Conservation (phyloP, 1,140 invertebrate genomes). For the Bombus fervidus region DNA sequence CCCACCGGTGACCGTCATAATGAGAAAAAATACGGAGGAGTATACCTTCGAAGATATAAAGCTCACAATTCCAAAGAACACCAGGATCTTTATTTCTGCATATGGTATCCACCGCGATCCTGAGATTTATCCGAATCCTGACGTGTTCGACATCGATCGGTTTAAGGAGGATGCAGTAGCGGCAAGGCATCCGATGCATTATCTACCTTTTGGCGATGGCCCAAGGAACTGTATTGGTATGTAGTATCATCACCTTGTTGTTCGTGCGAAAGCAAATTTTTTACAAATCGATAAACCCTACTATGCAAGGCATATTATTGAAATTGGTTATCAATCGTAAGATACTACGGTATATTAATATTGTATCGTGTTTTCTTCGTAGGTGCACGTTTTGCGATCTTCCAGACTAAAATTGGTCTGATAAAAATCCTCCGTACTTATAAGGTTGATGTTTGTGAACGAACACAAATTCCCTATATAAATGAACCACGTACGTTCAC, state of each 20-base stretch:
- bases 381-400: slow-evolving; percentile 75
- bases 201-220: slow-evolving; percentile 32
- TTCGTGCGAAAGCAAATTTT: not conserved
- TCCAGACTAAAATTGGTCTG: slow-evolving; percentile 81
- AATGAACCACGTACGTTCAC: slow-evolving; percentile 79
- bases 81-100: not conserved
- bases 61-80: slow-evolving; percentile 5
- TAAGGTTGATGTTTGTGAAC: slow-evolving; percentile 71
- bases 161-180: not conserved
- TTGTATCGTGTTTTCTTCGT: not conserved
- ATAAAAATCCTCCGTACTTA: slow-evolving; percentile 79
- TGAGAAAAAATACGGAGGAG: not conserved
- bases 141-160: slow-evolving; percentile 15
- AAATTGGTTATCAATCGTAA: not conserved
- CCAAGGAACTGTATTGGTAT: slow-evolving; percentile 40
- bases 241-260: slow-evolving; percentile 2
- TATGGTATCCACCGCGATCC: slow-evolving; percentile 24
- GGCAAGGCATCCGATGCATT: slow-evolving; percentile 25
- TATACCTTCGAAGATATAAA: slow-evolving; percentile 24
- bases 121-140: slow-evolving; percentile 33
- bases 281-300: too few relatives aligned
- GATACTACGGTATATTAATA: not conserved
- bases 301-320: too few relatives aligned
- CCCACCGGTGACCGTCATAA: not conserved
- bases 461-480: slow-evolving; percentile 75